phyloP scores from a whole-genome alignment of 2,888 invertebrate species.

The Xanthia togata region DNA sequence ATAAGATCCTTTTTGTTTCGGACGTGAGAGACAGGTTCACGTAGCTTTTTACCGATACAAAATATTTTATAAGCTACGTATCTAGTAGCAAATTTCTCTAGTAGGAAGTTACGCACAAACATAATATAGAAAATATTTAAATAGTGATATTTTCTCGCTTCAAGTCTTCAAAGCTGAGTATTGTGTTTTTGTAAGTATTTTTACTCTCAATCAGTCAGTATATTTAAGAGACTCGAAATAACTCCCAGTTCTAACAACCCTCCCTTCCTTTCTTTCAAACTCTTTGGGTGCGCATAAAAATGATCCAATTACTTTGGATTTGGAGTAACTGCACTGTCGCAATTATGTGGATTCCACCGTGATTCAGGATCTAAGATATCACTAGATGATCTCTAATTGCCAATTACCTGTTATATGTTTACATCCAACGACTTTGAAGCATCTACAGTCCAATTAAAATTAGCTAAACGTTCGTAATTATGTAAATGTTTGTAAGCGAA shows the following conservation, averaged over 20 bases:
- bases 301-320: neutral
- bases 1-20: conserved; percentile 75
- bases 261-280: neutral
- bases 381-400: conserved; percentile 32
- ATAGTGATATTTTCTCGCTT: neutral
- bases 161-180: neutral
- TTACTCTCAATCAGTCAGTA: neutral
- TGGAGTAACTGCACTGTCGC: conserved; percentile 8
- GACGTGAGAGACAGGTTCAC: conserved; percentile 72
- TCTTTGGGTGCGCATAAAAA: neutral
- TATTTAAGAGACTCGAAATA: neutral
- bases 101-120: neutral
- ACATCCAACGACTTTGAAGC: conserved; percentile 35
- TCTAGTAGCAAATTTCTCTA: neutral
- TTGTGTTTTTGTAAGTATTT: neutral
- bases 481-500: conserved; percentile 82
- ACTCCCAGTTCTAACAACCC: neutral
- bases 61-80: neutral
- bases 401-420: conserved; percentile 35
- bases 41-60: conserved; percentile 8
- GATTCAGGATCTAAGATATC: conserved; percentile 42
- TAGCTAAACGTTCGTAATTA: conserved; percentile 78
- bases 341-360: conserved; percentile 1
- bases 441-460: conserved; percentile 75
- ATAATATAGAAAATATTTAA: neutral